Evolutionary conservation across 2,888 invertebrate genomes (phyloP).

Genomic region (Caenorhabditis sulstoni): DNA sequence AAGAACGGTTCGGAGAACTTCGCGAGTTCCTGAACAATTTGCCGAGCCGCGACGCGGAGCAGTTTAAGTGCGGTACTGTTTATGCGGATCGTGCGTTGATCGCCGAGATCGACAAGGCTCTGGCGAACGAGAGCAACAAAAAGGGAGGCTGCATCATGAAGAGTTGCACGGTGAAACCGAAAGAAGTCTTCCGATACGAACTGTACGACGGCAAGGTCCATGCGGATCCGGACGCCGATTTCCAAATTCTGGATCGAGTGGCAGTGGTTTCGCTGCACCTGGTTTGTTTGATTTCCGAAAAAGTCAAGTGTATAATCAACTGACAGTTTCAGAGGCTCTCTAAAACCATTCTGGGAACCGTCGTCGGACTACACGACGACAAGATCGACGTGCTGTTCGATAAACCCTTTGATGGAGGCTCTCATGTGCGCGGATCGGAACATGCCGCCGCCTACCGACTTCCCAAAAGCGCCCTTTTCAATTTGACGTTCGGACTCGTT

Average conservation of each 20-base stretch:
- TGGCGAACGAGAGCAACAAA: background rate
- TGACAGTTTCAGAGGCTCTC: conserved; percentile 82
- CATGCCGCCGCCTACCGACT: conserved; percentile 50
- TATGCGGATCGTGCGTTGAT: conserved; percentile 86
- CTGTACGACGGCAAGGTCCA: conserved; percentile 78
- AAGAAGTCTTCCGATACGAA: conserved; percentile 40
- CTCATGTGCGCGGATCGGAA: conserved; percentile 42
- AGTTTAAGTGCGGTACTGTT: conserved; percentile 86
- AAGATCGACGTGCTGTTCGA: conserved; percentile 90
- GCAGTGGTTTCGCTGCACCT: conserved; percentile 6
- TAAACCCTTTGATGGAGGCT: conserved; percentile 86
- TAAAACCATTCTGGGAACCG: conserved; percentile 85
- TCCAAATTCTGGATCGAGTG: conserved; percentile 89
- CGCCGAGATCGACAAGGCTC: conserved; percentile 24
- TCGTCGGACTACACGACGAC: conserved; percentile 83
- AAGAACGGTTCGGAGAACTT: conserved; percentile 81
- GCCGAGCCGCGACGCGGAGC: conserved; percentile 81
- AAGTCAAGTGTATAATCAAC: background rate
- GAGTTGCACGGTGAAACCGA: conserved; percentile 2
- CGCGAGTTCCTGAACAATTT: conserved; percentile 85
- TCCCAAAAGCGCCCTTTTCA: conserved; percentile 59
- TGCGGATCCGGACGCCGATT: conserved; percentile 86
- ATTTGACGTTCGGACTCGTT: conserved; percentile 63
- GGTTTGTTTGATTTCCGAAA: conserved; percentile 18
- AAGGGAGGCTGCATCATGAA: conserved; percentile 8